Base-by-base conservation (phyloP, 2,888 invertebrate species). In the Rhamphomyia laevipes region DNA sequence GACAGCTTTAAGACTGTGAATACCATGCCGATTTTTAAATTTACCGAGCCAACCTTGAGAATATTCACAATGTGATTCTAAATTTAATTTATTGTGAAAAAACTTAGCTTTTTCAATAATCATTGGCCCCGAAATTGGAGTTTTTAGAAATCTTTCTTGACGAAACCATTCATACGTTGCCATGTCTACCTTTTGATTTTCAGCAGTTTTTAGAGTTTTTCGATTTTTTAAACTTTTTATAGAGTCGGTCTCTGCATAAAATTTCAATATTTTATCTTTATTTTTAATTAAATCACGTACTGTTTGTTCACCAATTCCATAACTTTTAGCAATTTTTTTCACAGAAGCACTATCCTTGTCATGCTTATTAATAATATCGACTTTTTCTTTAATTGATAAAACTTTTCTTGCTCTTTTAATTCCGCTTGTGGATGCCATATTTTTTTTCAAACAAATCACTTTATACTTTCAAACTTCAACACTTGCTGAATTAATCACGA, bases 101-200 rank as follows among this genome's bases (percentile, higher is more conserved):
- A 35, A 27, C 27, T 42, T 47, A 3, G 50, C 47, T 10, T 45
- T 50, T 33, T 47, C 50, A 3, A 47, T 30, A n/a, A 42, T 23
- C 18, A 47, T 31, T 18, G 12, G 11, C 7, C 43, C 43, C 11
- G 43, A 43, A 7, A 43, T 43, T 2, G 43, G 43, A 11, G 27
- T 23, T 7, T 15, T 15, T 12, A n/a, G 31, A 33, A 33, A 44
- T 16, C 44, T 27, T 30, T 33, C 16, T 33, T 44, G 44, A 18
- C n/a, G 42, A 42, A 47, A 47, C 47, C 42, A 47, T 42, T 47
- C 42, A 42, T 47, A 47, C 4, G 41, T 40, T 41, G 47, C 47
- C 16, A 17, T 30, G 31, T 47, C 47, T 17, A 47, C 33, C 17
- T 33, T 5, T 18, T 16, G 17, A 33, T 17, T 18, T 33, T 44